Conservation (phyloP, 1,140 invertebrate genomes). For the Calephelis virginiensis region DNA sequence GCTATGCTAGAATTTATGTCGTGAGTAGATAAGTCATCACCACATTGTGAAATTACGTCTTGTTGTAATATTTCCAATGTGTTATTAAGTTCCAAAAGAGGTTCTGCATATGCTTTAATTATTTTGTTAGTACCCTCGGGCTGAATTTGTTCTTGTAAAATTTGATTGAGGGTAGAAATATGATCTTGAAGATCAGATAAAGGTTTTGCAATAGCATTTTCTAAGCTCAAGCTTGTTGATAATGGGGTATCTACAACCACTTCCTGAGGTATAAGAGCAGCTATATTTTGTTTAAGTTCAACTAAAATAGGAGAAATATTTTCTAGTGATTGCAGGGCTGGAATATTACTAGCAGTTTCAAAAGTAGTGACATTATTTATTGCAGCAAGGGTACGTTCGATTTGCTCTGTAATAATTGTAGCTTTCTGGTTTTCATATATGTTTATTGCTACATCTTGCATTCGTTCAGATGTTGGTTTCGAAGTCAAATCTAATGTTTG, state of each 20-base stretch:
- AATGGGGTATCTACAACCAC: slow-evolving; percentile 48
- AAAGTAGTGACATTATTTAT: slow-evolving; percentile 46
- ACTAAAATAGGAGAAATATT: slow-evolving; percentile 55
- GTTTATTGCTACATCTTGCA: slow-evolving; percentile 38
- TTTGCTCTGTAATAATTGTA: slow-evolving; percentile 46
- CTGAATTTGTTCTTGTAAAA: slow-evolving; percentile 55
- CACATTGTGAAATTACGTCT: slow-evolving; percentile 63
- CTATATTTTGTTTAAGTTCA: slow-evolving; percentile 54
- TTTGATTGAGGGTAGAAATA: slow-evolving; percentile 54
- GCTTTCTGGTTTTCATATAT: slow-evolving; percentile 38
- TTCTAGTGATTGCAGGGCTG: slow-evolving; percentile 41
- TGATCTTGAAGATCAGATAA: slow-evolving; percentile 60
- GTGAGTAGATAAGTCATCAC: slow-evolving; percentile 45
- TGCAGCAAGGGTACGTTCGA: slow-evolving; percentile 50
- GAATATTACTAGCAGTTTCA: slow-evolving; percentile 41
- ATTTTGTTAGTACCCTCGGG: slow-evolving; percentile 63
- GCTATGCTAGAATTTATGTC: slow-evolving; percentile 63
- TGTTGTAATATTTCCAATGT: slow-evolving; percentile 75
- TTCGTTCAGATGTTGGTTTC: slow-evolving; percentile 33
- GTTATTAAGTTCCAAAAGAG: slow-evolving; percentile 72
- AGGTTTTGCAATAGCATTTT: slow-evolving; percentile 53
- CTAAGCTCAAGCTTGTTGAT: slow-evolving; percentile 56
- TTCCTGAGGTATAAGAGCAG: slow-evolving; percentile 32
- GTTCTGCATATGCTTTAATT: slow-evolving; percentile 72
- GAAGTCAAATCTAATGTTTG: slow-evolving; percentile 50